Evolutionary conservation across 2,113 vertebrate species (phyloP), one percentile per base, ranked within the genome.

Genomic region (Sylvia atricapilla): DNA sequence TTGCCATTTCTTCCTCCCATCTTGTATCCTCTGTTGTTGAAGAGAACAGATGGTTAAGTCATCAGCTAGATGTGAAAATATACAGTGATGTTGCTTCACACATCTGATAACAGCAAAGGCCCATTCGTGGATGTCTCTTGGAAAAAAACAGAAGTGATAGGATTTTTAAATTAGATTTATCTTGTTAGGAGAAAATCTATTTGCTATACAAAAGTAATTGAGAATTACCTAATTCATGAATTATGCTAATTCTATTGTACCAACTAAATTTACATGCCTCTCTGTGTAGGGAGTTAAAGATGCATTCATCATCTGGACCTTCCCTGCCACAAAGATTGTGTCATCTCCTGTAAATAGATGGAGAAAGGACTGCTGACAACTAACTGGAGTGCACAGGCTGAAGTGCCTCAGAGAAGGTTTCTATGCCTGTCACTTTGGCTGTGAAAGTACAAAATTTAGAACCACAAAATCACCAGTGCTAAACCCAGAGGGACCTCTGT

Each of bases 41-140:
- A 94, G 60, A 82, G 94, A 96, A 90, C 94, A 96, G 92, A 92
- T 93, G 81, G 88, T 91, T 96, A 93, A 96, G 76, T 75, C 95
- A 94, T 95, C 89, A 96, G 19, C 82, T 93, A 93, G 64, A 87
- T 96, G 91, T 89, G 91, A 97, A 94, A 95, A 95, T 74, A 90
- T 64, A 84, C 44, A 86, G 69, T 55, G 90, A 90, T 76, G 58
- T 89, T 89, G 84, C 64, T 95, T 96, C 91, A 97, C 86, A 95
- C 86, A 93, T 96, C 76, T 94, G 84, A 93, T 87, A 87, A 56
- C 77, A 95, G 85, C 47, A 78, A 92, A 78, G n/a, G 17, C 52
- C 59, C 49, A 22, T 69, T 90, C 93, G 84, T 68, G 46, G 41
- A 63, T 92, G 33, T 86, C 47, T 93, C 39, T 27, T 95, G 56